Conservation (phyloP, 1,140 invertebrate species). For the Cyclargus thomasi region DNA sequence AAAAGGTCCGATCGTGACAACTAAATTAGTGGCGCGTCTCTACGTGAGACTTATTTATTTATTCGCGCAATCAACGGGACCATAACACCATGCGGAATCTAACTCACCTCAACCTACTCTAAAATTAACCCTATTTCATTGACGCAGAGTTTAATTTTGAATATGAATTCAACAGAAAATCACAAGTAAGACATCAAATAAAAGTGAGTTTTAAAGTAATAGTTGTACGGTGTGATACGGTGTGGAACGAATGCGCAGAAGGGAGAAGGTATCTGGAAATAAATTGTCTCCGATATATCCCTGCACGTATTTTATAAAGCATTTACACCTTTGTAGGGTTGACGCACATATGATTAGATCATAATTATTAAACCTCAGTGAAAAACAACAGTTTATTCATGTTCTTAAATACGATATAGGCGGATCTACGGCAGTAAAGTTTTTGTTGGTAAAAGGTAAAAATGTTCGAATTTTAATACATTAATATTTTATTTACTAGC, state of each 20-base stretch:
- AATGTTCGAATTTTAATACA: too few relatives aligned
- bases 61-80: conserved; percentile 47
- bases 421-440: too few relatives aligned
- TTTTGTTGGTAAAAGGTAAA: too few relatives aligned
- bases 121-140: conserved; percentile 13
- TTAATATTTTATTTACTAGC: too few relatives aligned
- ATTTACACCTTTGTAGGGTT: conserved; percentile 51
- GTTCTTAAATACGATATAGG: background rate
- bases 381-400: background rate
- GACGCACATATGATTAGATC: conserved; percentile 36
- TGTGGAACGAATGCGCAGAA: conserved; percentile 24
- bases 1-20: conserved; percentile 41
- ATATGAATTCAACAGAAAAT: background rate
- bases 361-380: background rate
- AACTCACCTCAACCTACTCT: background rate
- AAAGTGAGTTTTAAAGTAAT: conserved; percentile 9
- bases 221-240: conserved; percentile 19
- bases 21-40: conserved; percentile 43
- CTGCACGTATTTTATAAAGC: conserved; percentile 56
- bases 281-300: conserved; percentile 68
- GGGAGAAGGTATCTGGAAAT: conserved; percentile 46
- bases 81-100: conserved; percentile 32
- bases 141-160: conserved; percentile 4
- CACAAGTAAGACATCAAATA: conserved; percentile 4
- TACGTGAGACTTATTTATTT: conserved; percentile 46